Evolutionary conservation across 30 jellyfish, hydroid and myxozoan genomes (phyloP), one percentile per base, ranked within the genome.

Genomic region (Chrysaora quinquecirrha): DNA sequence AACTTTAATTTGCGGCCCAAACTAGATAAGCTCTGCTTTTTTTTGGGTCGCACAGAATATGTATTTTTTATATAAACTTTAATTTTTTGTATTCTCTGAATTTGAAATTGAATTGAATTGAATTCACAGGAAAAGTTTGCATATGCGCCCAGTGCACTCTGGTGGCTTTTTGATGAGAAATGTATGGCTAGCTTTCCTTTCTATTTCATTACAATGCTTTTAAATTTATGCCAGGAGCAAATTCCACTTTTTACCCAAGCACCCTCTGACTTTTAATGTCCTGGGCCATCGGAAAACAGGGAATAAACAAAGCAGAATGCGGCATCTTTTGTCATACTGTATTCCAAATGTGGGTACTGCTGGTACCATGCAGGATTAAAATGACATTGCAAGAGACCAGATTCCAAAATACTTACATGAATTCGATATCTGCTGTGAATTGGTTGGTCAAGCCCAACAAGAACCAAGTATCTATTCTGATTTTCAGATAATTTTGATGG

Each of bases 291-390:
- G 11, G 79, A 14, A 48, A 73, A 48, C 20, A 73, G 4, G 4
- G 48, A 24, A 25, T 80, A 73, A 3, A 46, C 86, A 50, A 46
- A 73, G 62, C 86, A 73, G 52, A 46, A 73, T 7, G 52, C 79
- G 4, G 86, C 86, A 46, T 73, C 86, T 48, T 73, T 73, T 6
- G 86, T 14, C 4, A 27, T 22, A 20, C 66, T 23, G 35, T 76
- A 52, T 30, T 60, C 88, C 33, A 76, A 23, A 52, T 73, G 88
- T n/a, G 88, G 80, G 34, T 28, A 76, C 48, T 27, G 19, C 20
- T 34, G 34, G 32, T 50, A 61, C 88, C 88, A 76, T 3, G 34
- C 88, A 11, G 80, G 65, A 29, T 46, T 25, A 33, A 76, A 76
- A 21, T 67, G 65, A 27, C 88, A 76, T 28, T 76, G 88, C 34